phyloP scores from a whole-genome alignment of 2,797 vertebrate species.

The Kryptopterus vitreolus region DNA sequence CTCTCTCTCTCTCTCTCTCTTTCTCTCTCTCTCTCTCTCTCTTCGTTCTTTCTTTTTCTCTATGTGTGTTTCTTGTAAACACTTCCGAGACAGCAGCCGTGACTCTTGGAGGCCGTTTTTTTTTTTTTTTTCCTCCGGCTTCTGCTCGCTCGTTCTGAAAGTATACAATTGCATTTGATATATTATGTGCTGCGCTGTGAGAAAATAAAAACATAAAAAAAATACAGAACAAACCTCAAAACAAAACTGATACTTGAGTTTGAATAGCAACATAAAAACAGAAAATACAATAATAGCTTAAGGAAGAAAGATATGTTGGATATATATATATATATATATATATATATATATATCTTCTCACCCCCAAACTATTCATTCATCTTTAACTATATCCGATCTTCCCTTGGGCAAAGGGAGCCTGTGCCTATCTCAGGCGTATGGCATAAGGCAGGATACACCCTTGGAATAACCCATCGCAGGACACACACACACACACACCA shows the following conservation, averaged over 20 bases:
- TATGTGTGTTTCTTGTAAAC: conserved; percentile 83
- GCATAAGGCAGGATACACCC: no score
- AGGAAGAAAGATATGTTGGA: no score
- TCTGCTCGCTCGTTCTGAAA: conserved; percentile 54
- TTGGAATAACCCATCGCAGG: no score
- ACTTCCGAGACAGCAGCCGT: conserved; percentile 82
- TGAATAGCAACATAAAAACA: conserved; percentile 16
- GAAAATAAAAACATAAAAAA: conserved; percentile 14
- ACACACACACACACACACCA: no score
- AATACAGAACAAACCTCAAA: not conserved
- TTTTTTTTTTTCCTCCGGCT: no score
- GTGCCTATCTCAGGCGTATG: no score
- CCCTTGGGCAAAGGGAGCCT: no score
- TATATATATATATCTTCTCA: no score
- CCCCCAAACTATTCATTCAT: no score
- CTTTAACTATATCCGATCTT: no score
- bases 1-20: conserved; percentile 61
- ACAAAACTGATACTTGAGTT: conserved; percentile 8
- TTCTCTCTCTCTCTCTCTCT: conserved; percentile 64
- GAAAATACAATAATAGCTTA: no score
- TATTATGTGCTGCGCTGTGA: conserved; percentile 52
- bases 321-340: no score
- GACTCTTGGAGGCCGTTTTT: conserved; percentile 70
- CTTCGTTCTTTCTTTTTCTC: conserved; percentile 68
- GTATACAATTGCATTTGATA: conserved; percentile 62